These are phyloP conservation scores for Pelobates cultripes DNA, from an alignment of 2,797 vertebrate species.

Conservation along the genomic window DNA sequence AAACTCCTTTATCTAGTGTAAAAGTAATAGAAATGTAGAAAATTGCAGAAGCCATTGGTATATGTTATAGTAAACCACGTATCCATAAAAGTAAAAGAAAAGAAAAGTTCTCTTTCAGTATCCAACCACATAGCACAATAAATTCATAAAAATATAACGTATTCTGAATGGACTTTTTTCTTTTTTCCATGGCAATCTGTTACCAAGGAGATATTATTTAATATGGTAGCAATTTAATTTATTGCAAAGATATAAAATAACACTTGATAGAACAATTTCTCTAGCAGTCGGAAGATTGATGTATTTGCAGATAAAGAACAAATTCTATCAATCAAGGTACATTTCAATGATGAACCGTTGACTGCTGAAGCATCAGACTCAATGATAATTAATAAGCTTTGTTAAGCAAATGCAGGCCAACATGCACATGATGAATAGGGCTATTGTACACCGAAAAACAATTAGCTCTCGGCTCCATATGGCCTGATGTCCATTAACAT, in stretches of 20 bases:
- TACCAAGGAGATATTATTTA: constrained; percentile 18
- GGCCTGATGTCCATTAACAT: constrained; percentile 66
- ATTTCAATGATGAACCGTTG: constrained; percentile 68
- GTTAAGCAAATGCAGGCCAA: constrained; percentile 74
- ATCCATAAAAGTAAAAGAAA: too few relatives aligned
- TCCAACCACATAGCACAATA: background rate
- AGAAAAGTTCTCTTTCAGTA: too few relatives aligned
- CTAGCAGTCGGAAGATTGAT: constrained; percentile 49
- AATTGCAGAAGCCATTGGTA: too few relatives aligned
- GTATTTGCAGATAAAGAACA: constrained; percentile 59
- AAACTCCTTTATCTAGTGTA: too few relatives aligned
- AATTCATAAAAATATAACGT: background rate
- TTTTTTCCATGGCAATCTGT: background rate
- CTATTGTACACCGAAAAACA: constrained; percentile 64
- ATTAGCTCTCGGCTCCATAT: constrained; percentile 63
- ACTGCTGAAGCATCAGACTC: constrained; percentile 70
- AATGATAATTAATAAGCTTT: constrained; percentile 83
- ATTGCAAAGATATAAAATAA: constrained; percentile 3
- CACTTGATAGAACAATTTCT: constrained; percentile 18
- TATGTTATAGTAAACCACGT: too few relatives aligned
- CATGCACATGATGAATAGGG: constrained; percentile 78
- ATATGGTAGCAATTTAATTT: constrained; percentile 3
- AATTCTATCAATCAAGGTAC: constrained; percentile 66
- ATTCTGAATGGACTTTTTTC: background rate
- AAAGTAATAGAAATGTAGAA: too few relatives aligned